phyloP scores from a whole-genome alignment of 2,888 invertebrate genomes.

The Automeris io region DNA sequence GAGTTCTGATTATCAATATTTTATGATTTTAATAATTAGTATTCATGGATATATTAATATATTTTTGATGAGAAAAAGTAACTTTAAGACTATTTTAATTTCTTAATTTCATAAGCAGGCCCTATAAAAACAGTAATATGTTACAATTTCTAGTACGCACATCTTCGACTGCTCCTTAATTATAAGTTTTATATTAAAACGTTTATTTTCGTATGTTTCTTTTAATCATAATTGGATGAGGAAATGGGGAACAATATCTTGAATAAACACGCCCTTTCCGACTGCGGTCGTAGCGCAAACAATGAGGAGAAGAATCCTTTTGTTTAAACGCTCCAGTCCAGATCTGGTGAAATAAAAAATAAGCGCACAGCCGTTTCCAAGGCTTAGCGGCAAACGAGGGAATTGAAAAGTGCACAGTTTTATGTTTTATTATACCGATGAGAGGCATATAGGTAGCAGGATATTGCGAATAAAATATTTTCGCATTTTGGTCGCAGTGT shows the following conservation, averaged over 20 bases:
- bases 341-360: conserved; percentile 59
- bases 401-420: conserved; percentile 63
- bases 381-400: conserved; percentile 37
- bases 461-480: conserved; percentile 43
- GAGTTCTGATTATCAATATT: conserved; percentile 20
- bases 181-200: no score
- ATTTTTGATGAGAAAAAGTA: no score
- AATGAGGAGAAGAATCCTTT: conserved; percentile 57
- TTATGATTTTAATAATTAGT: no score
- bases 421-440: conserved; percentile 47
- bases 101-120: no score
- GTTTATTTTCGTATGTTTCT: neutral
- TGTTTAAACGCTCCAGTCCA: conserved; percentile 46
- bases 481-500: no score
- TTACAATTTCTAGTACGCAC: no score
- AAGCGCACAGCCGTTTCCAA: conserved; percentile 37
- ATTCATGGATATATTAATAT: no score
- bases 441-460: conserved; percentile 33
- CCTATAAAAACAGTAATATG: no score
- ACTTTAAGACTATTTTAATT: no score
- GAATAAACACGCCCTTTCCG: neutral
- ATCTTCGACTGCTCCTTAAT: no score
- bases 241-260: conserved; percentile 7
- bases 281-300: conserved; percentile 20
- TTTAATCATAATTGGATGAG: neutral